These are phyloP conservation scores for Drosophila nigricruria DNA, from an alignment of 2,888 invertebrate species.

Conservation along the genomic window DNA sequence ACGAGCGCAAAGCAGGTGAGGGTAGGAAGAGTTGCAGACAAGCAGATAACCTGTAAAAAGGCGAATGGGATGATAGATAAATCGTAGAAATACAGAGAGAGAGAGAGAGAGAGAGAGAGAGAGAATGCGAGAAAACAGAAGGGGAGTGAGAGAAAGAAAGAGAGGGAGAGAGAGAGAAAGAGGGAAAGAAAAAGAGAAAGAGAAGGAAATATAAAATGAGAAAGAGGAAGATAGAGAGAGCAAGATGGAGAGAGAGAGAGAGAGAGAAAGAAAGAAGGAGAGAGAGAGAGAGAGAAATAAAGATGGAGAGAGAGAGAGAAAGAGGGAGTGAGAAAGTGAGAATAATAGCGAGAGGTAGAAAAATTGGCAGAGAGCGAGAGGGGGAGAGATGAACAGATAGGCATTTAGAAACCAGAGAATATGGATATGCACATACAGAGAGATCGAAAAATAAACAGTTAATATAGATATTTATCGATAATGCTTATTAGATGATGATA, in stretches of 20 bases:
- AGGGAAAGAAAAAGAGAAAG: accelerated
- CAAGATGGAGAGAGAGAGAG: not conserved
- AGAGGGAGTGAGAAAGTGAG: not conserved
- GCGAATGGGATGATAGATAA: not conserved
- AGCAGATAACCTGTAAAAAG: constrained; percentile 2
- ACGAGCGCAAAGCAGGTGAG: constrained; percentile 6
- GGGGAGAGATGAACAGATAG: too few relatives aligned
- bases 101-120: not conserved
- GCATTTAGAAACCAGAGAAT: too few relatives aligned
- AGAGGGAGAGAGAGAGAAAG: not conserved
- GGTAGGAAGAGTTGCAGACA: too few relatives aligned
- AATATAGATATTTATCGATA: too few relatives aligned
- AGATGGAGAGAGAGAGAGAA: not conserved
- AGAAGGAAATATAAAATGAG: not conserved
- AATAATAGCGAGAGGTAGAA: not conserved
- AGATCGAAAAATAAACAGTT: too few relatives aligned
- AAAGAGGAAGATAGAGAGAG: not conserved
- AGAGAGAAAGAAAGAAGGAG: not conserved
- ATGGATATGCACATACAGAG: too few relatives aligned
- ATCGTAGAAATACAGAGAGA: not conserved
- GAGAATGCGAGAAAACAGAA: not conserved
- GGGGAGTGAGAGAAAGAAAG: too few relatives aligned
- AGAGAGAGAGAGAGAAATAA: not conserved
- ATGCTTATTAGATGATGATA: too few relatives aligned
- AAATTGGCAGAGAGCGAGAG: not conserved